Evolutionary conservation across 1,140 invertebrate species (phyloP).

Genomic region (Orussus abietinus): DNA sequence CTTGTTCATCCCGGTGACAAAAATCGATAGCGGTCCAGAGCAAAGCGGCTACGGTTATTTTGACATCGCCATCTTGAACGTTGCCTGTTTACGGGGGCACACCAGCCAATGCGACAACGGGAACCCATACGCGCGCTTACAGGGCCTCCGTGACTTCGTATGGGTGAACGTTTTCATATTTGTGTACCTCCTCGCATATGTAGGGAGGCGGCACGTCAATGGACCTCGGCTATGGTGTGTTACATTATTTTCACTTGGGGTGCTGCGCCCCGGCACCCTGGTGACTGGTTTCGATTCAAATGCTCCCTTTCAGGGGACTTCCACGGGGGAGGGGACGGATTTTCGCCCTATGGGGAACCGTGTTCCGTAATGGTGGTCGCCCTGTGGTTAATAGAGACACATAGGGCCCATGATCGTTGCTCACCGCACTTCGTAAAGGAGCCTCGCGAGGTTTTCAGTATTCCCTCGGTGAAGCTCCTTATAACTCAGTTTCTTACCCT

Average conservation of each 20-base stretch:
- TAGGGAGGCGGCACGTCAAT: constrained; percentile 37
- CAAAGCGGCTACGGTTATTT: constrained; percentile 40
- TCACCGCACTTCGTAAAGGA: no score
- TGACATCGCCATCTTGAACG: constrained; percentile 47
- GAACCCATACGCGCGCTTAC: no score
- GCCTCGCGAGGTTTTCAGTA: constrained; percentile 7
- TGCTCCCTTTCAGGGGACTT: constrained; percentile 4
- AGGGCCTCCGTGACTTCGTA: no score
- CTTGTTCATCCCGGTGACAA: no score
- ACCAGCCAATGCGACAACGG: constrained; percentile 19
- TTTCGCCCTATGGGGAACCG: constrained; percentile 36
- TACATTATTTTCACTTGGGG: constrained; percentile 44
- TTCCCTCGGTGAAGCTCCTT: no score
- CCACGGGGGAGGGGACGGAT: constrained; percentile 22
- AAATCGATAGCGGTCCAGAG: no score
- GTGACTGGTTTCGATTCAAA: constrained; percentile 39
- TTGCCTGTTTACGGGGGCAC: constrained; percentile 32
- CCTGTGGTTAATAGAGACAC: constrained; percentile 42
- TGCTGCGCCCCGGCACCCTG: constrained; percentile 12
- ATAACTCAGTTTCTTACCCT: no score
- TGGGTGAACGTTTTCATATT: no score
- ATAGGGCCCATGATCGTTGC: no score
- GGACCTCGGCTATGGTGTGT: constrained; percentile 41
- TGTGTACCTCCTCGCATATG: constrained; percentile 2
- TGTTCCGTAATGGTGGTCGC: constrained; percentile 40